Base-by-base conservation (phyloP, 2,888 invertebrate genomes). In the Mycogona germanica region DNA sequence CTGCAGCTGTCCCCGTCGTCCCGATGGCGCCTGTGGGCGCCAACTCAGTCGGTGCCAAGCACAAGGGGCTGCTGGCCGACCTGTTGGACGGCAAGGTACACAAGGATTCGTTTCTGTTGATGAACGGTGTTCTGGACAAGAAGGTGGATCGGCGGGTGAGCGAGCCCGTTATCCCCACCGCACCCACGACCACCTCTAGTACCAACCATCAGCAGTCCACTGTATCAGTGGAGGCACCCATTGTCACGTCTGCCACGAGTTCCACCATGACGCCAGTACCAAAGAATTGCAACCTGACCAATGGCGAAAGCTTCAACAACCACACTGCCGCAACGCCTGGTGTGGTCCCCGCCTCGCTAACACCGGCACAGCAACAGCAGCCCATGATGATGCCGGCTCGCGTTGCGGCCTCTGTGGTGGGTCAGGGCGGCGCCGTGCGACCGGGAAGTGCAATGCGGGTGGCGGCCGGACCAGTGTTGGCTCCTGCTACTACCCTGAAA, bases 1-100 rank as follows among this genome's bases (percentile, higher is more conserved):
- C 26, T 26, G 26, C 45, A 28, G 19, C 28, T 48, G 44, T 3
- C 49, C 7, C 29, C 19, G 21, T 7, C 21, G 19, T 17, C 21
- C 2, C 17, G 6, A 28, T 32, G 21, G 21, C 26, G n/a, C n/a
- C n/a, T n/a, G n/a, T n/a, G n/a, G n/a, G n/a, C n/a, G n/a, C n/a
- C n/a, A n/a, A n/a, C n/a, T n/a, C n/a, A n/a, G n/a, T n/a, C n/a
- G n/a, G n/a, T n/a, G n/a, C 59, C 19, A 42, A 50, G 21, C 54
- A 41, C 9, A 56, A 58, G 48, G 67, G 67, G 48, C 84, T 87
- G 82, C 72, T 88, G 44, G 87, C 87, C 0, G 87, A 88, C 67
- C 70, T 88, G 49, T 72, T 89, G 3, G 88, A 89, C 66, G 81
- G 85, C 64, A 86, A 85, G 67, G 74, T 78, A 12, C 54, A 78